Evolutionary conservation across 1,140 invertebrate genomes (phyloP).

Genomic region (Odontomachus brunneus): DNA sequence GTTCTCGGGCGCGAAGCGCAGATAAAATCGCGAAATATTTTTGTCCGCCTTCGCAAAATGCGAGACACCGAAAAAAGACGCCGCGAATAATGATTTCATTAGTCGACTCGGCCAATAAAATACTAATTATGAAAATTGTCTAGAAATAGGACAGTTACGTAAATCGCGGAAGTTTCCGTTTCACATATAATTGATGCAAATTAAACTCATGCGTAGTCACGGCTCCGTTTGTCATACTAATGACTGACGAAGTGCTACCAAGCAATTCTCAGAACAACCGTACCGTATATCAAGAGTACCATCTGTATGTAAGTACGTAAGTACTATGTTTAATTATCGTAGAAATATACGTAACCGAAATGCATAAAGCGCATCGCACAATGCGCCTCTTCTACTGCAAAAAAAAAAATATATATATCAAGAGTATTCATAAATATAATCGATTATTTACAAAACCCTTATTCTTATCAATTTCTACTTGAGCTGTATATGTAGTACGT

Average conservation of each 20-base stretch:
- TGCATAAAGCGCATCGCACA: not conserved
- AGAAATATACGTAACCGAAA: not conserved
- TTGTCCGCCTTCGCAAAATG: slow-evolving; percentile 11
- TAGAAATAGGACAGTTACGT: not conserved
- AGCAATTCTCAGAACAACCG: not conserved
- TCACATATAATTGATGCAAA: not conserved
- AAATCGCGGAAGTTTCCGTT: not conserved
- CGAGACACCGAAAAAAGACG: not conserved
- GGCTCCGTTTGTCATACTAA: not conserved
- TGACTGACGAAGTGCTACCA: not conserved
- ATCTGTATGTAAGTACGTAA: too few relatives aligned
- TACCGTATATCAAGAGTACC: too few relatives aligned
- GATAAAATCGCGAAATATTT: slow-evolving; percentile 24
- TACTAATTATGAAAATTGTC: not conserved
- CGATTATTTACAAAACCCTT: too few relatives aligned
- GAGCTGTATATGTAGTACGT: too few relatives aligned
- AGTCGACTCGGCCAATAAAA: not conserved
- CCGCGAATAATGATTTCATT: not conserved
- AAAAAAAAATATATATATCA: too few relatives aligned
- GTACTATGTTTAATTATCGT: not conserved
- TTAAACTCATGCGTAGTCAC: not conserved
- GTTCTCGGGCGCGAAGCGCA: not conserved
- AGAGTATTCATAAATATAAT: too few relatives aligned
- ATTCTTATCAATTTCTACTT: too few relatives aligned
- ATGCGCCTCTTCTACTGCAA: too few relatives aligned